phyloP scores from a whole-genome alignment of 2,797 vertebrate genomes.

The Craterocephalus amniculus region DNA sequence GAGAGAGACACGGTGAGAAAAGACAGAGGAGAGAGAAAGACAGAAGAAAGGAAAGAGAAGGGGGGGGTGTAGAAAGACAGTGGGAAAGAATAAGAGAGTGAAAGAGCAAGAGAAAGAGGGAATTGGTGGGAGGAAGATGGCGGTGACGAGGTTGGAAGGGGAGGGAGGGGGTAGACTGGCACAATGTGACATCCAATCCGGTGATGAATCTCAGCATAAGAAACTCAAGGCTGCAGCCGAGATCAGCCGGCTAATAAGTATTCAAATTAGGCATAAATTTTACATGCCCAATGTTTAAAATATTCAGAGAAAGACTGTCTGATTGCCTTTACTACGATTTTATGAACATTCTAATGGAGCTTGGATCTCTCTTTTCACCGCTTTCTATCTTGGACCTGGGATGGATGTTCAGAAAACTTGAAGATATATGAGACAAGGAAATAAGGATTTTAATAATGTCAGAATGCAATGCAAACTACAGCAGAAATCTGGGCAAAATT shows the following conservation, averaged over 20 bases:
- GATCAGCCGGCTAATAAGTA: constrained; percentile 98
- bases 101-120: constrained; percentile 59
- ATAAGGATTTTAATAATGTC: constrained; percentile 73
- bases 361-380: constrained; percentile 68
- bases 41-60: constrained; percentile 73
- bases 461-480: constrained; percentile 56
- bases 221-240: constrained; percentile 93
- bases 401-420: constrained; percentile 68
- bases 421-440: constrained; percentile 69
- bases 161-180: constrained; percentile 57
- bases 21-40: constrained; percentile 67
- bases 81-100: constrained; percentile 74
- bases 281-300: constrained; percentile 99
- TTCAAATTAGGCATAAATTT: constrained; percentile 99
- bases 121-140: constrained; percentile 27
- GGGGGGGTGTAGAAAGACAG: constrained; percentile 26
- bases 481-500: constrained; percentile 49
- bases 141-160: constrained; percentile 1
- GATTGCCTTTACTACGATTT: constrained; percentile 94
- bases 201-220: constrained; percentile 92
- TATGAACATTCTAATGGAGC: constrained; percentile 93
- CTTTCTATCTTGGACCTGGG: constrained; percentile 68
- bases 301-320: constrained; percentile 97
- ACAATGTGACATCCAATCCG: constrained; percentile 84
- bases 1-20: constrained; percentile 64